Evolutionary conservation across 2,888 invertebrate species (phyloP), one percentile per base, ranked within the genome.

Genomic region (Carterocephalus palaemon): DNA sequence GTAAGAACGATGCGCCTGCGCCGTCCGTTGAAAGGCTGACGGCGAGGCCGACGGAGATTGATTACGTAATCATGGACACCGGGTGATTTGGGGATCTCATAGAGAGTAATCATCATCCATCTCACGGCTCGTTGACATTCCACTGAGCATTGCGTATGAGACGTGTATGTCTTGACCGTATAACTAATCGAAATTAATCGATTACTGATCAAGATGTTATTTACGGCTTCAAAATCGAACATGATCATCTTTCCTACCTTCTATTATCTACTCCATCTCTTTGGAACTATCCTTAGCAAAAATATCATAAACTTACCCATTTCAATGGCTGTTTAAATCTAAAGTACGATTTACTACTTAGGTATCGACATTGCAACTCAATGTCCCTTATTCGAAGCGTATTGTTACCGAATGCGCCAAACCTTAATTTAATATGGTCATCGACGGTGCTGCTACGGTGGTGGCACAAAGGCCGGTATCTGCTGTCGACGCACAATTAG

Each of bases 401-500:
- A n/a, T n/a, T n/a, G n/a, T n/a, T n/a, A n/a, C 24, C 33, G 9
- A 24, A n/a, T n/a, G n/a, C n/a, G 46, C 22, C 32, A 29, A 41
- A 33, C 26, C 40, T 45, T 39, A 56, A 48, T 53, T 59, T 58
- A 65, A 65, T 64, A 57, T 56, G 57, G 60, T 61, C 53, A 61
- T 61, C 47, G 62, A 54, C 48, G 53, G 16, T 59, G 58, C 64
- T 56, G 58, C 53, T 32, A 33, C 34, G 32, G 31, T 49, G 55
- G 56, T 51, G 57, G 60, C 64, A 73, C 74, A 73, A 72, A 63
- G 61, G 63, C 63, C 36, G 63, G 70, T 71, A 62, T 71, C 68
- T 66, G 62, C 60, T 83, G 83, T 85, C 83, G 77, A 72, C 82
- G 79, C 71, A 83, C 82, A 85, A 86, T 86, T 84, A 85, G 80